Conservation (phyloP, 2,888 invertebrate genomes). For the Andricus quercusramuli region DNA sequence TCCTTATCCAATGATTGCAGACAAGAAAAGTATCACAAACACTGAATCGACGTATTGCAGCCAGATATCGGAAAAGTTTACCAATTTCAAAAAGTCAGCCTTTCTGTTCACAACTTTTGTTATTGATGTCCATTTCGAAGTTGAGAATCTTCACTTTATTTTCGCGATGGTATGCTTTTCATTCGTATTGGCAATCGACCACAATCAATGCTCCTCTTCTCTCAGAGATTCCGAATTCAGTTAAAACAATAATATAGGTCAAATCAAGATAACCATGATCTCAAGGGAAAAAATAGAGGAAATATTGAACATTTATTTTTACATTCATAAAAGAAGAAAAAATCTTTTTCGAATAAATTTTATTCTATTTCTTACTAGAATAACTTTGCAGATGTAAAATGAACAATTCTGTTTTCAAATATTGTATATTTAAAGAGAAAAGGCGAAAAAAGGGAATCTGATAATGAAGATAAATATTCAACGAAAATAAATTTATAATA, state of each 20-base stretch:
- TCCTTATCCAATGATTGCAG: conserved; percentile 8
- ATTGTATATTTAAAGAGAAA: no score
- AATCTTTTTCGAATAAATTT: no score
- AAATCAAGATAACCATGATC: no score
- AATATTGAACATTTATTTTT: no score
- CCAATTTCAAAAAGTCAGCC: conserved; percentile 32
- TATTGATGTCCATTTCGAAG: conserved; percentile 37
- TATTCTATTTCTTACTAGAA: no score
- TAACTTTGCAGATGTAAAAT: no score
- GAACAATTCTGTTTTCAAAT: no score
- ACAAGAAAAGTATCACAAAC: conserved; percentile 7
- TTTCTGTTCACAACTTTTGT: conserved; percentile 32
- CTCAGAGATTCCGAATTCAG: not conserved
- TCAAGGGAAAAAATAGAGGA: no score
- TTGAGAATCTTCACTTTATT: conserved; percentile 23
- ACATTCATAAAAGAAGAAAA: no score
- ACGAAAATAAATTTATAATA: not conserved
- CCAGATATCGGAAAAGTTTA: conserved; percentile 38
- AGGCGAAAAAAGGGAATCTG: no score
- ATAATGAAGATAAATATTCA: no score
- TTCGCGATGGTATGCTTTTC: conserved; percentile 2
- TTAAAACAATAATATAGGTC: not conserved
- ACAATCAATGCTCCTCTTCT: conserved; percentile 5
- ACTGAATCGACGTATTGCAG: conserved; percentile 4
- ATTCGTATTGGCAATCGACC: conserved; percentile 18